Base-by-base conservation (phyloP, 2,113 vertebrate genomes). In the Pipa parva region DNA sequence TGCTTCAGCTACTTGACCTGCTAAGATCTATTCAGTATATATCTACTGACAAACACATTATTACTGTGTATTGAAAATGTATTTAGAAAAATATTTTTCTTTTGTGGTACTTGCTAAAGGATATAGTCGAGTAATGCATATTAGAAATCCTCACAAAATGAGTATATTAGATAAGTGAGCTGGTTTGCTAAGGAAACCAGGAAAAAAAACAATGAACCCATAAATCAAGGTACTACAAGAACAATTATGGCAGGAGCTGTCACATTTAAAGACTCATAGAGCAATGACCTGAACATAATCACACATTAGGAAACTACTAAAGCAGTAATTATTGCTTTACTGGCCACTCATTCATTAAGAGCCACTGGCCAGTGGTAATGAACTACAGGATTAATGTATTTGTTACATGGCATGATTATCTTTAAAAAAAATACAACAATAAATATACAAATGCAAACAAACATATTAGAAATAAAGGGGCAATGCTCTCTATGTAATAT, bases 261-360 rank as follows among this genome's bases (percentile, higher is more conserved):
- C 77, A 76, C 73, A 48, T 52, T 71, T 74, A 83, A 84, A 74
- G 78, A 77, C 76, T 81, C 18, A 3, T 33, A 80, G 71, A 82
- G 77, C 71, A 80, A 71, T 80, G 72, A 79, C 74, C 74, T 75
- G 72, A 42, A 72, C 61, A 78, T 3, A 59, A 77, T 63, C 74
- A 66, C 59, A 62, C 31, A 72, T 31, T 63, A 71, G 67, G 73
- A 76, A 61, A 77, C 29, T 77, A 71, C 50, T 73, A 67, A 79
- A 77, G 60, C 48, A 57, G 60, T 81, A 84, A 90, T 86, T 86
- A 88, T 82, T 80, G 74, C 73, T 68, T 73, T 73, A 65, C 75
- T 76, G 52, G 49, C 25, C 54, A 68, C 56, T 51, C 37, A 2
- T 28, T 39, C 21, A 25, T 17, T 52, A n/a, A 52, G 17, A 15